These are phyloP conservation scores for Conopomorpha cramerella DNA, from an alignment of 1,140 invertebrate species.

Conservation along the genomic window DNA sequence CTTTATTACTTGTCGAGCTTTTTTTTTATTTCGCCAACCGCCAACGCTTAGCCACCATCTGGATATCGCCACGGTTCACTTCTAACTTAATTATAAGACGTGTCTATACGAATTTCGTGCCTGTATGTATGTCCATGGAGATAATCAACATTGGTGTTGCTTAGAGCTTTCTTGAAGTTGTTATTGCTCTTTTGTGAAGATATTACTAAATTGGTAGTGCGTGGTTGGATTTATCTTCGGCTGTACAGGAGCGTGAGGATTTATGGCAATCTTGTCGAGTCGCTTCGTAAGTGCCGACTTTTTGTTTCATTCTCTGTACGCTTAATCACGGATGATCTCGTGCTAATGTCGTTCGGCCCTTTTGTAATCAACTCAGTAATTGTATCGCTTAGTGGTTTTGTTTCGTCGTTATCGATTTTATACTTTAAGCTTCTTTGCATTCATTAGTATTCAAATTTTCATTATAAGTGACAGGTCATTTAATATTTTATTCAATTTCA, in stretches of 20 bases:
- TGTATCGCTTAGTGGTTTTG: no score
- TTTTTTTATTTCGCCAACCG: conserved; percentile 37
- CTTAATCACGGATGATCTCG: conserved; percentile 49
- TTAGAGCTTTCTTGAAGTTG: no score
- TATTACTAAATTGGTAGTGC: no score
- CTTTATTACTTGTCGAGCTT: conserved; percentile 42
- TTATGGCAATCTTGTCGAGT: conserved; percentile 44
- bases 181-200: no score
- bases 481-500: no score
- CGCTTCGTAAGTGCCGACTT: conserved; percentile 40
- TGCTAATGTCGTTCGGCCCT: conserved; percentile 29
- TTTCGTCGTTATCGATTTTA: no score
- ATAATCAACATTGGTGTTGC: no score
- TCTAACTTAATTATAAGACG: conserved; percentile 54
- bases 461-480: no score
- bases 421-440: no score
- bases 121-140: no score
- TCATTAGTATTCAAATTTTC: no score
- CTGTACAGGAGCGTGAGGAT: conserved; percentile 30
- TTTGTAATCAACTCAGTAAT: background rate
- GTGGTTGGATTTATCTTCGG: background rate
- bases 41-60: conserved; percentile 38
- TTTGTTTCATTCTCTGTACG: conserved; percentile 37
- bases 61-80: conserved; percentile 24
- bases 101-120: conserved; percentile 35